Percentiles rank a stretch among this genome's conserved stretches.
Conservation (phyloP, 2,113 vertebrate genomes). For the Thinocorus orbignyianus region DNA sequence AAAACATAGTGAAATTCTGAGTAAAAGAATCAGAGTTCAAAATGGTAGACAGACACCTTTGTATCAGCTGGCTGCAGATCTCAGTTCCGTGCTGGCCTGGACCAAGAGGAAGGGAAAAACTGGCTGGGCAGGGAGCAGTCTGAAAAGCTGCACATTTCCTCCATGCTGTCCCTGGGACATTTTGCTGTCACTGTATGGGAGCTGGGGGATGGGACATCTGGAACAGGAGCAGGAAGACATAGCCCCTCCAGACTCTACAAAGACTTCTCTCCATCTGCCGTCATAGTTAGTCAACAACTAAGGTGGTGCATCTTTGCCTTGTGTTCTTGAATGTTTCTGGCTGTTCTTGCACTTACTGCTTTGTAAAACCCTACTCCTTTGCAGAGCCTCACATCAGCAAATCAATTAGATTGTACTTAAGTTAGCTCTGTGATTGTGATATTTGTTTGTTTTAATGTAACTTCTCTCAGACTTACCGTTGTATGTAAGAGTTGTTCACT, state of each 20-base stretch:
- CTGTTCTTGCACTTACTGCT: background rate
- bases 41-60: background rate
- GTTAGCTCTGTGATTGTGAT: background rate
- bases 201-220: background rate
- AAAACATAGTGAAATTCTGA: background rate
- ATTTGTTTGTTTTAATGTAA: background rate
- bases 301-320: background rate
- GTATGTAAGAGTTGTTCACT: slow-evolving; percentile 97
- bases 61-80: background rate
- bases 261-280: background rate
- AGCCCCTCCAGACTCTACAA: background rate
- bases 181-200: background rate
- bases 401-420: background rate
- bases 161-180: rapidly evolving
- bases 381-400: background rate
- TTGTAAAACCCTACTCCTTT: background rate
- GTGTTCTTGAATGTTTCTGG: background rate
- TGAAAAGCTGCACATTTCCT: background rate
- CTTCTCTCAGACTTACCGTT: slow-evolving; percentile 78
- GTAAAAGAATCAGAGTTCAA: background rate
- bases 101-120: background rate
- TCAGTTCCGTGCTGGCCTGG: background rate
- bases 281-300: rapidly evolving
- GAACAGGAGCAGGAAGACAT: background rate
- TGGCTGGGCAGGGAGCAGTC: background rate